phyloP scores from a whole-genome alignment of 2,113 vertebrate species.

The Zingel zingel region DNA sequence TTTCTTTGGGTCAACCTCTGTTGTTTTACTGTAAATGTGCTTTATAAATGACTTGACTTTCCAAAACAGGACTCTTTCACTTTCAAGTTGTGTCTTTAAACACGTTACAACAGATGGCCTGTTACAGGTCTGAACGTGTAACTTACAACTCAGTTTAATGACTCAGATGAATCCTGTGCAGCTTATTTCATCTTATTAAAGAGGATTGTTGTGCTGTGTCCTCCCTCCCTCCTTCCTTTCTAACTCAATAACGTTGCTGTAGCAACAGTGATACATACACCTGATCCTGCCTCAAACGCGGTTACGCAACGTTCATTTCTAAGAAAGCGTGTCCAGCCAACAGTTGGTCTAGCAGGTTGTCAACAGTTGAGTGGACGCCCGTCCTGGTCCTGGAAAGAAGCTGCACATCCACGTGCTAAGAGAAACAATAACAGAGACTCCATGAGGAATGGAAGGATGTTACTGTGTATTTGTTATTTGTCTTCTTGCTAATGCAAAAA shows the following conservation, averaged over 20 bases:
- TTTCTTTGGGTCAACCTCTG: too few species aligned
- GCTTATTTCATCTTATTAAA: not conserved
- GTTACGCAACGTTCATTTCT: constrained; percentile 32
- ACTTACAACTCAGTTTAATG: constrained; percentile 17
- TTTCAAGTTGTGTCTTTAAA: not conserved
- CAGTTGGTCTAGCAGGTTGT: not conserved
- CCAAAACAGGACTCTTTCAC: not conserved
- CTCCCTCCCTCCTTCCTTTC: not conserved
- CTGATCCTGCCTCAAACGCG: not conserved
- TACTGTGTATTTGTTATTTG: constrained; percentile 29
- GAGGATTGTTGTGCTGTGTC: not conserved
- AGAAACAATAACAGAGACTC: constrained; percentile 21
- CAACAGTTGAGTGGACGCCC: not conserved
- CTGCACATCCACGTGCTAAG: not conserved
- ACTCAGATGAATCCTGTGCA: constrained; percentile 42
- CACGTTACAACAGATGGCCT: not conserved
- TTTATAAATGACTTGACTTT: too few species aligned
- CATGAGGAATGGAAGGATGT: constrained; percentile 13
- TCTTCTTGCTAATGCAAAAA: constrained; percentile 5
- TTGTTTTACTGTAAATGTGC: too few species aligned
- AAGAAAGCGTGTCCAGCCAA: not conserved
- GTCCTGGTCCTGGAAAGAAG: not conserved
- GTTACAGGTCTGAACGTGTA: constrained; percentile 38
- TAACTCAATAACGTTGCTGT: not conserved
- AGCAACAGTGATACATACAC: not conserved